These are phyloP conservation scores for Andricus quercusramuli DNA, from an alignment of 2,888 invertebrate genomes.

Conservation along the genomic window DNA sequence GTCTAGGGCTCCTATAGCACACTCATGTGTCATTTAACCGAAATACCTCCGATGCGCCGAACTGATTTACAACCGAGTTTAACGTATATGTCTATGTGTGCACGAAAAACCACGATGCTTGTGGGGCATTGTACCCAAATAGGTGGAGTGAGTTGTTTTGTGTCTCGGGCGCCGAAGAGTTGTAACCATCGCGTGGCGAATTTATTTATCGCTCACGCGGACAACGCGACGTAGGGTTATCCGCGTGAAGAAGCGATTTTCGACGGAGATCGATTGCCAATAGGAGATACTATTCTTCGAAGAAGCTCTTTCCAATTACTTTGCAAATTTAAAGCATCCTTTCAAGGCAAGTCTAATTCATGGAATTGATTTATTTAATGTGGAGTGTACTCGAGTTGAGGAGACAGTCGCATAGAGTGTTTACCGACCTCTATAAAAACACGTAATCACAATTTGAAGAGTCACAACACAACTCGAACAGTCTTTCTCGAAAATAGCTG, in stretches of 20 bases:
- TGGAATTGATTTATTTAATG: background rate
- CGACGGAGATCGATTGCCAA: background rate
- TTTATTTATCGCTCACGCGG: conserved; percentile 70
- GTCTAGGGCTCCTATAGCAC: conserved; percentile 52
- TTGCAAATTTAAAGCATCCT: background rate
- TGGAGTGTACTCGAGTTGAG: background rate
- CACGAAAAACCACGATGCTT: conserved; percentile 53
- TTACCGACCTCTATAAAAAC: no score
- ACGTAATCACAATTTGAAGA: no score
- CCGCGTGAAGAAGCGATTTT: background rate
- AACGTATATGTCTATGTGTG: conserved; percentile 48
- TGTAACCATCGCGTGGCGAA: conserved; percentile 71
- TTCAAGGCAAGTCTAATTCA: background rate
- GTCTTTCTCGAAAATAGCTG: no score
- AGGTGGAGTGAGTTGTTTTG: conserved; percentile 51
- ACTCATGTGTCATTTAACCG: conserved; percentile 76
- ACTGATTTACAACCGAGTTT: conserved; percentile 73
- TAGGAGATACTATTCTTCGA: background rate
- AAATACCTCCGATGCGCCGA: conserved; percentile 75
- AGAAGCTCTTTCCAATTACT: conserved; percentile 8
- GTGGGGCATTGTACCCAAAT: conserved; percentile 51
- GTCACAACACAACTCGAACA: no score
- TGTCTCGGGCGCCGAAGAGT: conserved; percentile 62
- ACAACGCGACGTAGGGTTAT: conserved; percentile 54
- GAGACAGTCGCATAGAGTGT: background rate